Evolutionary conservation across 1,140 invertebrate species (phyloP).

Genomic region (Bombyx mandarina): DNA sequence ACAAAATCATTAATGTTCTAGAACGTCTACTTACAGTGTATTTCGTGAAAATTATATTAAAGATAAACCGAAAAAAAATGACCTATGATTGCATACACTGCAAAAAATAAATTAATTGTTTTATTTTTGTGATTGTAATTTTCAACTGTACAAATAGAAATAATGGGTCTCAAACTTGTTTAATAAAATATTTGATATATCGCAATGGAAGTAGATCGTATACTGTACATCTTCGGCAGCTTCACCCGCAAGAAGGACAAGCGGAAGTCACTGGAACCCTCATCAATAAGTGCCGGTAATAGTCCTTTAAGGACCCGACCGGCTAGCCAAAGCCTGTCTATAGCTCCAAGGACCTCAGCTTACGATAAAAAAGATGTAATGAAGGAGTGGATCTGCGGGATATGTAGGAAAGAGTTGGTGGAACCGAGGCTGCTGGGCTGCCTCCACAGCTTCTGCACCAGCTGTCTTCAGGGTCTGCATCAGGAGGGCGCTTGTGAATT

Average conservation of each 20-base stretch:
- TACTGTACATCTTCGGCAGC: conserved; percentile 74
- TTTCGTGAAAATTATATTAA: too few species aligned
- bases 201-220: conserved; percentile 72
- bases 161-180: conserved; percentile 3
- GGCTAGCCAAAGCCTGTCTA: conserved; percentile 32
- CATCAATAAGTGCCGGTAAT: conserved; percentile 56
- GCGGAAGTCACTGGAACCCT: conserved; percentile 57
- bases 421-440: conserved; percentile 73
- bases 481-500: conserved; percentile 47
- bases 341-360: conserved; percentile 43
- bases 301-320: conserved; percentile 46
- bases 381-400: conserved; percentile 62
- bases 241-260: conserved; percentile 71
- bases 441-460: conserved; percentile 73
- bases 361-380: conserved; percentile 27
- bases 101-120: too few species aligned
- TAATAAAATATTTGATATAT: conserved; percentile 9
- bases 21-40: too few species aligned
- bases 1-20: too few species aligned
- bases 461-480: conserved; percentile 63
- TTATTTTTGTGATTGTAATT: neutral
- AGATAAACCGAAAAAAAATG: too few species aligned
- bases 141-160: conserved; percentile 4
- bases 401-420: conserved; percentile 62
- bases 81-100: too few species aligned